A percentile compares a stretch with the other conserved stretches of the same genome.
Conservation (phyloP, 2,797 vertebrate species). For the Okamejei kenojei region DNA sequence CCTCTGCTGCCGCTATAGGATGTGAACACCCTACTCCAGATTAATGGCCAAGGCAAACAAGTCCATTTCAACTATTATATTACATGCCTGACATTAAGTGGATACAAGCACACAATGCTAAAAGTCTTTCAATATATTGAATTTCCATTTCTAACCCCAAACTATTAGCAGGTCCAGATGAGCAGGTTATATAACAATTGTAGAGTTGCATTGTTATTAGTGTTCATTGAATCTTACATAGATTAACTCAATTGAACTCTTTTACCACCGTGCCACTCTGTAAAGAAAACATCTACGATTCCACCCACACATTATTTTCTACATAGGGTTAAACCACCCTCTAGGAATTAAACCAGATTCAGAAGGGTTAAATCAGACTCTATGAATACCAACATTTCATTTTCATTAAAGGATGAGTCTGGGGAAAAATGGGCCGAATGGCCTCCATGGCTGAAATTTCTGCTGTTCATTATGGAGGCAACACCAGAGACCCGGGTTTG, state of each 20-base stretch:
- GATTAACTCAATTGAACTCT: background rate
- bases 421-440: too few relatives aligned
- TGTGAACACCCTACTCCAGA: too few relatives aligned
- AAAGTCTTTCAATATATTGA: background rate
- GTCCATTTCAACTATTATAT: too few relatives aligned
- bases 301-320: background rate
- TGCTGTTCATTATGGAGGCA: too few relatives aligned
- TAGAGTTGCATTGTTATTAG: background rate
- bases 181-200: background rate
- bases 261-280: background rate
- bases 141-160: background rate
- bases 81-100: background rate
- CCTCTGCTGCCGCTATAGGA: too few relatives aligned
- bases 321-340: background rate
- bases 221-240: conserved; percentile 2
- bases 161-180: background rate
- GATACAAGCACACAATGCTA: background rate
- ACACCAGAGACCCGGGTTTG: too few relatives aligned
- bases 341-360: too few relatives aligned
- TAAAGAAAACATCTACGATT: background rate
- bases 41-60: too few relatives aligned
- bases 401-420: too few relatives aligned
- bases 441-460: too few relatives aligned
- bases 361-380: too few relatives aligned
- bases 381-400: too few relatives aligned